A percentile compares a stretch with the other conserved stretches of the same genome.
These are phyloP conservation scores for Ianthella basta DNA, from an alignment of 37 sponge, comb jelly and placozoan genomes.

Conservation along the genomic window DNA sequence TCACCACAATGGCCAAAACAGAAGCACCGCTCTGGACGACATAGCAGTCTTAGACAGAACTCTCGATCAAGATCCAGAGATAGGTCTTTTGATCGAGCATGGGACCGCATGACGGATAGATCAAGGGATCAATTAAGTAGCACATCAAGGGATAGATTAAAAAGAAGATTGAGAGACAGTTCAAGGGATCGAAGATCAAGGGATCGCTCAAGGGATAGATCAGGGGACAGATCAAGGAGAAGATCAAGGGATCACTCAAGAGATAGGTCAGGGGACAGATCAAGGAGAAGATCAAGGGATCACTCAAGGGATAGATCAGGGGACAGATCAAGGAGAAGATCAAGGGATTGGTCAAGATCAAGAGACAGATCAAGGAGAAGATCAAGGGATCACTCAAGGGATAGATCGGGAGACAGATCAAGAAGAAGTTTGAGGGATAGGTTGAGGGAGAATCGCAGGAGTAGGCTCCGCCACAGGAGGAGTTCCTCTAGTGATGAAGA, in stretches of 20 bases:
- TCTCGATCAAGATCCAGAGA: neutral
- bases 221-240: neutral
- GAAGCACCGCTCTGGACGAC: too few relatives aligned
- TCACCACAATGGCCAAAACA: too few relatives aligned
- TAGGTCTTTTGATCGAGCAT: neutral
- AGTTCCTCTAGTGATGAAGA: too few relatives aligned
- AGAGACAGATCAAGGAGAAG: neutral
- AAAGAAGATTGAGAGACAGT: neutral
- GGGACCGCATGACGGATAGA: neutral
- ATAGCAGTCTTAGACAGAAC: neutral
- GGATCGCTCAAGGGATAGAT: neutral
- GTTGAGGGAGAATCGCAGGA: too few relatives aligned
- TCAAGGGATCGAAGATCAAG: neutral
- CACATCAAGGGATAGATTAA: neutral
- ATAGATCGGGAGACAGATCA: neutral
- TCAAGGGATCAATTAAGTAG: neutral
- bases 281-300: neutral
- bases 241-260: neutral
- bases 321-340: neutral
- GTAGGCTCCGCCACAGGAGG: too few relatives aligned
- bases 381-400: neutral
- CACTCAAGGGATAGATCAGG: neutral
- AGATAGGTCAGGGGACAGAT: neutral
- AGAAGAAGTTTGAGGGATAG: neutral
- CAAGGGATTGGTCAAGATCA: slow-evolving; percentile 1